phyloP scores from a whole-genome alignment of 2,888 invertebrate genomes.

The Amphipoea oculea region DNA sequence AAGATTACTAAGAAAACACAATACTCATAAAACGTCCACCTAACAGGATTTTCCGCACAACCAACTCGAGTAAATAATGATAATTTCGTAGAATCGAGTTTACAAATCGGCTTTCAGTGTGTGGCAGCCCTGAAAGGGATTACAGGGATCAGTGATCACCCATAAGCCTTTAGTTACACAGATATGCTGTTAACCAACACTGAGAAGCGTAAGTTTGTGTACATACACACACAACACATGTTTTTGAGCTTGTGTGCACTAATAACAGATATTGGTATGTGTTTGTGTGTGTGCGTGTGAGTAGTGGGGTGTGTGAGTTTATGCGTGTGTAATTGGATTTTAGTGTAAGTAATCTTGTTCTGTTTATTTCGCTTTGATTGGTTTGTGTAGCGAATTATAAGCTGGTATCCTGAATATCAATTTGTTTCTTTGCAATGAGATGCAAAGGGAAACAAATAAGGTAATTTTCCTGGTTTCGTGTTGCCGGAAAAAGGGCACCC shows the following conservation, averaged over 20 bases:
- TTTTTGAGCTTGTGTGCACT: slow-evolving; percentile 25
- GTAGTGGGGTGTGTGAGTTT: slow-evolving; percentile 26
- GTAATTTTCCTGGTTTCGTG: neutral
- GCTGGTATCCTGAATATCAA: slow-evolving; percentile 15
- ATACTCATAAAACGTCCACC: neutral
- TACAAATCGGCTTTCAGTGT: slow-evolving; percentile 61
- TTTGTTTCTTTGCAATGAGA: neutral
- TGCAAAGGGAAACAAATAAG: neutral
- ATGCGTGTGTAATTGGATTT: slow-evolving; percentile 59
- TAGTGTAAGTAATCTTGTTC: slow-evolving; percentile 60
- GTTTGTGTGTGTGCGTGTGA: slow-evolving; percentile 7
- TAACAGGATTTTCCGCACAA: slow-evolving; percentile 26
- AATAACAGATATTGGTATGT: neutral
- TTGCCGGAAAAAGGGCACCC: neutral
- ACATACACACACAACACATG: slow-evolving; percentile 35
- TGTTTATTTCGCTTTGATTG: slow-evolving; percentile 57
- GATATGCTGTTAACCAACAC: slow-evolving; percentile 70
- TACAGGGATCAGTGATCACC: slow-evolving; percentile 66
- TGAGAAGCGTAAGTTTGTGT: slow-evolving; percentile 22
- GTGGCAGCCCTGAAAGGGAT: slow-evolving; percentile 63
- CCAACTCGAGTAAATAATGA: slow-evolving; percentile 47
- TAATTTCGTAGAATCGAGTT: slow-evolving; percentile 52
- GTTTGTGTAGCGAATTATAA: slow-evolving; percentile 39
- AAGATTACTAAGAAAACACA: slow-evolving; percentile 2
- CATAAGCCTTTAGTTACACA: slow-evolving; percentile 69